Evolutionary conservation across 2,797 vertebrate species (phyloP).

Genomic region (Myiothlypis coronata): DNA sequence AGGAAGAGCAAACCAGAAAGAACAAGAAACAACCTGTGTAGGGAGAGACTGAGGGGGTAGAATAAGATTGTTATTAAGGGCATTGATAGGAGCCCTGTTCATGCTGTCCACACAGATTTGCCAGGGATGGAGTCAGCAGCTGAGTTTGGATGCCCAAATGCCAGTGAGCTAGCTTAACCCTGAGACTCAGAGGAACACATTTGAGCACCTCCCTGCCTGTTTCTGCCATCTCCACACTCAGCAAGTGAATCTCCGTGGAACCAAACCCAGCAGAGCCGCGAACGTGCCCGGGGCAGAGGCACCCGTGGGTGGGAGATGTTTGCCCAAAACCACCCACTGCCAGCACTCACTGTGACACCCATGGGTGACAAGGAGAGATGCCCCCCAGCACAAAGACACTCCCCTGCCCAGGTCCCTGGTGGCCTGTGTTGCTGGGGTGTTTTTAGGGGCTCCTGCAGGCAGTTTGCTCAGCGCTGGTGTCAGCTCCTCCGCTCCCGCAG

Average conservation of each 20-base stretch:
- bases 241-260: not conserved
- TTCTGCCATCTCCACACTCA: not conserved
- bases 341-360: not conserved
- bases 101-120: not conserved
- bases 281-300: fast-evolving
- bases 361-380: not conserved
- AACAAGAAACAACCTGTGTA: not conserved
- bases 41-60: not conserved
- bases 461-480: not conserved
- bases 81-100: not conserved
- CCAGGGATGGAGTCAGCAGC: not conserved
- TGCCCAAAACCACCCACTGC: not conserved
- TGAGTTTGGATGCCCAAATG: not conserved
- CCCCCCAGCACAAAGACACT: not conserved
- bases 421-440: not conserved
- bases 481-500: slow-evolving; percentile 42
- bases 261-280: not conserved
- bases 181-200: not conserved
- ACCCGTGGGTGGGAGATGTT: fast-evolving
- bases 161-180: not conserved
- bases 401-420: not conserved
- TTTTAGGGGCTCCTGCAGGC: not conserved
- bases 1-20: not conserved
- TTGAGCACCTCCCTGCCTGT: not conserved
- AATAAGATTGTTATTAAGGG: not conserved